Evolutionary conservation across 2,113 vertebrate species (phyloP), one percentile per base, ranked within the genome.

Genomic region (Rhagologus leucostigma): DNA sequence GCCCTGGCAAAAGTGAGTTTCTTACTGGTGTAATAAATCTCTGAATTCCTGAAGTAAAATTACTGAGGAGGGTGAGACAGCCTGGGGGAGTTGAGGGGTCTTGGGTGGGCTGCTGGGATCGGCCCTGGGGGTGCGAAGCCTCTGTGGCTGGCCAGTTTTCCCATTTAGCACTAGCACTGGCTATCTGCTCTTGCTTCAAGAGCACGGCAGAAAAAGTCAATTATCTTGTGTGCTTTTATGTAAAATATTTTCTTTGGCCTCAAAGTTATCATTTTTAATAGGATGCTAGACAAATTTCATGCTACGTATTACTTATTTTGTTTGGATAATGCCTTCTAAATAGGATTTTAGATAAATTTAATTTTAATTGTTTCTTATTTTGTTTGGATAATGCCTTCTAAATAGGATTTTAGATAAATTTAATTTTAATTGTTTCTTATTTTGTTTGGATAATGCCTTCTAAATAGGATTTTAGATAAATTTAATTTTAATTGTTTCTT

Each of bases 301-400:
- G 46, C 46, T 46, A 46, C 3, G 46, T 46, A 21, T 46, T 46
- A 46, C 46, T 92, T 75, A 53, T 37, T 95, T 95, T 92, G 47
- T 96, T 96, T 95, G 73, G 42, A 42, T 42, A 42, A 42, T 42
- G 42, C 42, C 13, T 93, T 16, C 3, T 76, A 86, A 94, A 87
- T 68, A 84, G 85, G 71, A 63, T 56, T 94, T 90, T 75, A 84
- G 64, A 78, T 90, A 74, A 86, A 93, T 60, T 81, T 71, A 23
- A 55, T 84, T 91, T 87, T 91, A 89, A 94, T 91, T 95, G 95
- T 97, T 96, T 94, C 47, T 92, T 75, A 53, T 41, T 95, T 95
- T 92, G 47, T 96, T 96, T 95, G 73, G 79, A 47, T 79, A 53
- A 88, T 94, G 64, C 49, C 42, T 42, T 16, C 3, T 76, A 86